A percentile compares a stretch with the other conserved stretches of the same genome.
Evolutionary conservation across 2,888 invertebrate species (phyloP).

Genomic region (Catocala fraxini): DNA sequence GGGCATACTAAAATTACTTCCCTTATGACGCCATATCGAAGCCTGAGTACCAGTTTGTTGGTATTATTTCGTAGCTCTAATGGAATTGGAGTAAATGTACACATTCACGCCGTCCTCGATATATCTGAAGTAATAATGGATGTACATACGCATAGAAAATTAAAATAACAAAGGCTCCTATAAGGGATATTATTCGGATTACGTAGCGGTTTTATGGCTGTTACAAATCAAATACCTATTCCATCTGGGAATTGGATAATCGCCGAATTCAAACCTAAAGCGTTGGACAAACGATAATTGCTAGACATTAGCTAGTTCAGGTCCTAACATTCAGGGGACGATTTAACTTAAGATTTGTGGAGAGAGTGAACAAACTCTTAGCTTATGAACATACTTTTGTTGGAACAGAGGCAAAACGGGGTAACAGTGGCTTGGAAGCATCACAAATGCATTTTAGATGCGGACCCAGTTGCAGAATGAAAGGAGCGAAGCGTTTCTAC

Average conservation of each 20-base stretch:
- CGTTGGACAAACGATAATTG: slow-evolving; percentile 37
- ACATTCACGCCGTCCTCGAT: slow-evolving; percentile 7
- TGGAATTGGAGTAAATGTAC: slow-evolving; percentile 33
- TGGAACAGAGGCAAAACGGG: slow-evolving; percentile 42
- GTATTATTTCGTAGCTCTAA: slow-evolving; percentile 39
- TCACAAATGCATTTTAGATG: slow-evolving; percentile 67
- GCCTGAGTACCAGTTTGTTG: slow-evolving; percentile 16
- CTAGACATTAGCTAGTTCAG: slow-evolving; percentile 26
- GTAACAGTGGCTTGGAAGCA: slow-evolving; percentile 53
- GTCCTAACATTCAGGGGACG: slow-evolving; percentile 26
- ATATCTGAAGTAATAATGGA: slow-evolving; percentile 7
- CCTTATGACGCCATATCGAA: slow-evolving; percentile 23
- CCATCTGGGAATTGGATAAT: slow-evolving; percentile 19
- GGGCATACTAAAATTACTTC: slow-evolving; percentile 33
- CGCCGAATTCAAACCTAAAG: slow-evolving; percentile 32
- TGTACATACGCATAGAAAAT: slow-evolving; percentile 25
- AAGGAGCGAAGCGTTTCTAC: slow-evolving; percentile 46
- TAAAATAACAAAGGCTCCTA: slow-evolving; percentile 21
- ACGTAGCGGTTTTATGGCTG: slow-evolving; percentile 15
- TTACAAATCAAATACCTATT: slow-evolving; percentile 33
- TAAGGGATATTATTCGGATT: slow-evolving; percentile 21
- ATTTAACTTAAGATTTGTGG: slow-evolving; percentile 43
- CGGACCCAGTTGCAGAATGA: slow-evolving; percentile 55
- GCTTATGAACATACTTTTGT: slow-evolving; percentile 41
- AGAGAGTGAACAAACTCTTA: slow-evolving; percentile 29